Evolutionary conservation across 2,797 vertebrate species (phyloP).

Genomic region (Harpagifer antarcticus): DNA sequence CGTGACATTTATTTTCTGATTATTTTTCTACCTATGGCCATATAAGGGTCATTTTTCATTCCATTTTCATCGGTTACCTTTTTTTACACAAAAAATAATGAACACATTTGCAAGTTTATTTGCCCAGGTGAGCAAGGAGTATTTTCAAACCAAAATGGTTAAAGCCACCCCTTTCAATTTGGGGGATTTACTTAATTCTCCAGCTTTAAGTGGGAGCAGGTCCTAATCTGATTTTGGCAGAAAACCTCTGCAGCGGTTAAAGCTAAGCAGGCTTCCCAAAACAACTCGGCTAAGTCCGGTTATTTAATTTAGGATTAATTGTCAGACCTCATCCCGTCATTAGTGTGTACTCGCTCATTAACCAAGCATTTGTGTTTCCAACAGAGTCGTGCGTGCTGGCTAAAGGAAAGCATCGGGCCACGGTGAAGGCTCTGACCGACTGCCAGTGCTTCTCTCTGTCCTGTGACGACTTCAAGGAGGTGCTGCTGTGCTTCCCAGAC

Average conservation of each 20-base stretch:
- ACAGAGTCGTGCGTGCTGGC: slow-evolving; percentile 80
- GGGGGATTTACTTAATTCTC: slow-evolving; percentile 66
- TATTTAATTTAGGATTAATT: slow-evolving; percentile 76
- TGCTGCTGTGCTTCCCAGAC: slow-evolving; percentile 78
- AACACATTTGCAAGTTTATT: background rate
- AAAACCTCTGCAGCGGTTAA: slow-evolving; percentile 26
- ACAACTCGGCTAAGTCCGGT: slow-evolving; percentile 41
- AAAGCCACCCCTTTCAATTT: slow-evolving; percentile 39
- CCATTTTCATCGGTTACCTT: background rate
- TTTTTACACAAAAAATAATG: background rate
- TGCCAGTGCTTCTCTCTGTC: slow-evolving; percentile 84
- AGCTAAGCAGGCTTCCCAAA: slow-evolving; percentile 56
- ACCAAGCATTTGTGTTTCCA: slow-evolving; percentile 46
- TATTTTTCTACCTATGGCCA: background rate
- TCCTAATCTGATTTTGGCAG: slow-evolving; percentile 64
- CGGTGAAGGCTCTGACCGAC: slow-evolving; percentile 75
- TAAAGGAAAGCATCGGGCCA: slow-evolving; percentile 80
- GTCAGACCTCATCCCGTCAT: slow-evolving; percentile 64
- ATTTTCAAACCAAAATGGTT: slow-evolving; percentile 27
- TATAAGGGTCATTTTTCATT: too few species aligned
- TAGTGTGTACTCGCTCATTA: slow-evolving; percentile 64
- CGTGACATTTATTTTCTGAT: background rate
- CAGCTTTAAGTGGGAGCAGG: slow-evolving; percentile 46
- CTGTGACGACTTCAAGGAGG: slow-evolving; percentile 71
- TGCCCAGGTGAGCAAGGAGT: background rate